A percentile compares a stretch with the other conserved stretches of the same genome.
These are phyloP conservation scores for Apus apus DNA, from an alignment of 2,113 vertebrate species.

Conservation along the genomic window DNA sequence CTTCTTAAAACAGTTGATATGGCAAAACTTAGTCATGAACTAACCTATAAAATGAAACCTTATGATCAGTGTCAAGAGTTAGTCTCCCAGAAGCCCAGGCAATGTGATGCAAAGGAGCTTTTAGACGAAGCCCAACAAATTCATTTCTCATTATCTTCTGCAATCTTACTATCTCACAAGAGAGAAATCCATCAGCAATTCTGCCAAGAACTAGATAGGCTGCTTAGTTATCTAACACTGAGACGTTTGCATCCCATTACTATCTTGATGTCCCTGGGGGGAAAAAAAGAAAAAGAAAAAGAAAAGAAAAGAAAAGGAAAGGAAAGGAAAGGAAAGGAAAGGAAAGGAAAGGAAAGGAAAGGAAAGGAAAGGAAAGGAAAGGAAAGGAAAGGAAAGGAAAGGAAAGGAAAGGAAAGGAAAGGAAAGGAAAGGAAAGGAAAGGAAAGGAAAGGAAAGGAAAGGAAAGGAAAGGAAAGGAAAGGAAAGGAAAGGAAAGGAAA, in stretches of 20 bases:
- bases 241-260: background rate
- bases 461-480: no score
- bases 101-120: slow-evolving; percentile 12
- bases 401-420: no score
- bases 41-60: background rate
- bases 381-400: no score
- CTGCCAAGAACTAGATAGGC: slow-evolving; percentile 19
- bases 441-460: no score
- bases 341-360: no score
- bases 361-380: no score
- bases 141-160: slow-evolving; percentile 26
- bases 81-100: background rate
- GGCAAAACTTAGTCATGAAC: slow-evolving; percentile 30
- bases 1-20: slow-evolving; percentile 1
- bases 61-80: slow-evolving; percentile 25
- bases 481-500: no score
- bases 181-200: slow-evolving; percentile 13
- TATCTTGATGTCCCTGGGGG: background rate
- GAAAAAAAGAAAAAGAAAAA: background rate
- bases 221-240: slow-evolving; percentile 21
- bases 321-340: no score
- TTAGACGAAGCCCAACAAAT: slow-evolving; percentile 6
- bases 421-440: no score
- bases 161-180: slow-evolving; percentile 28
- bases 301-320: slow-evolving; percentile 5